Evolutionary conservation across 2,888 invertebrate genomes (phyloP).

Genomic region (Scaptomyza polygonia): DNA sequence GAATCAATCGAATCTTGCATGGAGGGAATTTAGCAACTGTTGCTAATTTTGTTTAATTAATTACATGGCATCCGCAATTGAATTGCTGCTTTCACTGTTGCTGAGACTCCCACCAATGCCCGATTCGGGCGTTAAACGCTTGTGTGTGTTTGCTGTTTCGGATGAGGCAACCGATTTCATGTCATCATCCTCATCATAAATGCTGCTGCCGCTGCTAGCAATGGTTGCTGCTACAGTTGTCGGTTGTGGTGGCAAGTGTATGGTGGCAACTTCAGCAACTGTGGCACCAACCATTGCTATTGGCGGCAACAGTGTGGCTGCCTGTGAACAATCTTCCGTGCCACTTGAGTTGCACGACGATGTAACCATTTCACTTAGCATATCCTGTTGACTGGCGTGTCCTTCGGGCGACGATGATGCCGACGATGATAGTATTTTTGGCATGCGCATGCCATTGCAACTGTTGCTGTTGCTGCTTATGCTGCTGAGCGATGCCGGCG

Average conservation of each 20-base stretch:
- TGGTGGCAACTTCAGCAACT: background rate
- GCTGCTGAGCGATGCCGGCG: constrained; percentile 80
- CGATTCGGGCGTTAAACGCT: constrained; percentile 79
- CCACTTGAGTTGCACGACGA: constrained; percentile 77
- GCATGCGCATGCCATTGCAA: constrained; percentile 34
- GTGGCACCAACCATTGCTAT: constrained; percentile 10
- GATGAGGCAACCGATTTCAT: constrained; percentile 61
- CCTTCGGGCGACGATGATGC: constrained; percentile 41
- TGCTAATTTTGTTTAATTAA: constrained; percentile 21
- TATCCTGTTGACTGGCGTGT: constrained; percentile 67
- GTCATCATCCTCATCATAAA: constrained; percentile 68
- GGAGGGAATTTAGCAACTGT: background rate
- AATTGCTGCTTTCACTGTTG: constrained; percentile 79
- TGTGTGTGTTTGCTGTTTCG: constrained; percentile 65
- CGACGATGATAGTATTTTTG: constrained; percentile 32
- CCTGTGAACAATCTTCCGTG: constrained; percentile 68
- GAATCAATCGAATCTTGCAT: constrained; percentile 1
- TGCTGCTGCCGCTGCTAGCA: constrained; percentile 52
- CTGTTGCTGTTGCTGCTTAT: constrained; percentile 51
- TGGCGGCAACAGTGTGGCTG: constrained; percentile 27
- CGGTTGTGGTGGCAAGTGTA: background rate
- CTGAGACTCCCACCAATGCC: constrained; percentile 81
- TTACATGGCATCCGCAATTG: constrained; percentile 75
- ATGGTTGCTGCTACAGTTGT: constrained; percentile 5
- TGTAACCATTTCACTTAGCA: constrained; percentile 81